Percentiles rank a stretch among this genome's conserved stretches.
These are phyloP conservation scores for Dasyurus viverrinus DNA, from an alignment of 2,113 vertebrate genomes.

Conservation along the genomic window DNA sequence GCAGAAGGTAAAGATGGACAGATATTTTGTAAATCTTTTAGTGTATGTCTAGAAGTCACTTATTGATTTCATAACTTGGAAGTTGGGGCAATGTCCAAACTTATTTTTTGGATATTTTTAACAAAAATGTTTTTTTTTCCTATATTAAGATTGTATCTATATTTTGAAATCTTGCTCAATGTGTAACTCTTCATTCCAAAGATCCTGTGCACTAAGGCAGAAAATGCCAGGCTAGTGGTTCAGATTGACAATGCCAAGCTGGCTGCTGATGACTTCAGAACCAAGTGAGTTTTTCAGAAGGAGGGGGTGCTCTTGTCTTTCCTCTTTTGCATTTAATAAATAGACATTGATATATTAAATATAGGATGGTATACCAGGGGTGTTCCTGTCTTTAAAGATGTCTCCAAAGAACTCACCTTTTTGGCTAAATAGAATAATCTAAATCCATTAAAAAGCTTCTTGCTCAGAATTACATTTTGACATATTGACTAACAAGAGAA, in stretches of 20 bases:
- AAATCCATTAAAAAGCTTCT: background rate
- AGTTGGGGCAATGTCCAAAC: background rate
- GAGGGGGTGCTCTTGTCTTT: fast-evolving
- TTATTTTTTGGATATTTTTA: background rate
- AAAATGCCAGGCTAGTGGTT: slow-evolving; percentile 85
- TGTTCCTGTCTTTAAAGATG: background rate
- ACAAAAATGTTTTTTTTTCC: background rate
- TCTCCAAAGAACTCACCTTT: background rate
- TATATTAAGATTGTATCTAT: background rate
- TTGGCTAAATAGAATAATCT: background rate
- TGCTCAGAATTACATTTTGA: background rate
- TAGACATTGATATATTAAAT: background rate
- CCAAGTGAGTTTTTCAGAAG: slow-evolving; percentile 83
- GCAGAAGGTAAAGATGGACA: slow-evolving; percentile 70
- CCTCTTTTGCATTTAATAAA: background rate
- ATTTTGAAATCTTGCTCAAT: slow-evolving; percentile 14
- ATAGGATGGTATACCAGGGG: background rate
- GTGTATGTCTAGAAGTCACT: background rate
- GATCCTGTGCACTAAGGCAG: slow-evolving; percentile 84
- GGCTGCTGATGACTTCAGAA: slow-evolving; percentile 87
- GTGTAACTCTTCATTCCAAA: slow-evolving; percentile 70
- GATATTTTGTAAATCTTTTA: background rate
- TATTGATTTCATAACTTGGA: background rate
- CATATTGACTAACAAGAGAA: background rate
- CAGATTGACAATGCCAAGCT: slow-evolving; percentile 88